Conservation (phyloP, 2,888 invertebrate genomes). For the Drosophila infuscata region DNA sequence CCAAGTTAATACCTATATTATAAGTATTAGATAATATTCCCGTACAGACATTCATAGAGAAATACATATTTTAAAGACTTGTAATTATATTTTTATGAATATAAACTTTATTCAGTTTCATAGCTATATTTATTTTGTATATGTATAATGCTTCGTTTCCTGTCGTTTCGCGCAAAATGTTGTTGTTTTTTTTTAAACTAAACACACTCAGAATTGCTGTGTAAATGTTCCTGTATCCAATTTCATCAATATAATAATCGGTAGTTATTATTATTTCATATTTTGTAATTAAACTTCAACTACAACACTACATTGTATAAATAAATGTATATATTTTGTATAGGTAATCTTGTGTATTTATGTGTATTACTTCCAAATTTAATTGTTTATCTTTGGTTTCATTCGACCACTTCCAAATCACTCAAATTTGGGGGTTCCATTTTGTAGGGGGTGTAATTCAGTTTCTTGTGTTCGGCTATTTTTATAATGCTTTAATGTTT, state of each 20-base stretch:
- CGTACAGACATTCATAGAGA: slow-evolving; percentile 22
- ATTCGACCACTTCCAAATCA: slow-evolving; percentile 26
- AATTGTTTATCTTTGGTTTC: slow-evolving; percentile 73
- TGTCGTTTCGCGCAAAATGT: slow-evolving; percentile 61
- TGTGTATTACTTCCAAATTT: slow-evolving; percentile 62
- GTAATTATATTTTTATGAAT: slow-evolving; percentile 67
- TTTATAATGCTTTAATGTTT: slow-evolving; percentile 45
- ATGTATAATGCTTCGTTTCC: slow-evolving; percentile 66
- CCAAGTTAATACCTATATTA: background rate
- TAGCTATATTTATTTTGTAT: slow-evolving; percentile 60
- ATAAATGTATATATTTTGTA: slow-evolving; percentile 49
- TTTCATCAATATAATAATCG: slow-evolving; percentile 70
- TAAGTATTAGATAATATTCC: too few relatives aligned
- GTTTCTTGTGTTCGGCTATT: slow-evolving; percentile 52
- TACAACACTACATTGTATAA: slow-evolving; percentile 73
- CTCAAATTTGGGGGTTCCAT: slow-evolving; percentile 22
- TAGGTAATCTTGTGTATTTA: slow-evolving; percentile 66
- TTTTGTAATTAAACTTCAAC: slow-evolving; percentile 65
- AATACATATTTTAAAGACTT: slow-evolving; percentile 33
- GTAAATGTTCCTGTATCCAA: slow-evolving; percentile 81
- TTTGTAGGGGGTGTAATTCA: slow-evolving; percentile 29
- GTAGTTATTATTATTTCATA: slow-evolving; percentile 25
- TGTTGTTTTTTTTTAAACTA: slow-evolving; percentile 42
- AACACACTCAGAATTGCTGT: slow-evolving; percentile 80
- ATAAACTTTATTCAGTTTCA: slow-evolving; percentile 72